Evolutionary conservation across 2,113 vertebrate species (phyloP), one percentile per base, ranked within the genome.

Genomic region (Chionomys nivalis): DNA sequence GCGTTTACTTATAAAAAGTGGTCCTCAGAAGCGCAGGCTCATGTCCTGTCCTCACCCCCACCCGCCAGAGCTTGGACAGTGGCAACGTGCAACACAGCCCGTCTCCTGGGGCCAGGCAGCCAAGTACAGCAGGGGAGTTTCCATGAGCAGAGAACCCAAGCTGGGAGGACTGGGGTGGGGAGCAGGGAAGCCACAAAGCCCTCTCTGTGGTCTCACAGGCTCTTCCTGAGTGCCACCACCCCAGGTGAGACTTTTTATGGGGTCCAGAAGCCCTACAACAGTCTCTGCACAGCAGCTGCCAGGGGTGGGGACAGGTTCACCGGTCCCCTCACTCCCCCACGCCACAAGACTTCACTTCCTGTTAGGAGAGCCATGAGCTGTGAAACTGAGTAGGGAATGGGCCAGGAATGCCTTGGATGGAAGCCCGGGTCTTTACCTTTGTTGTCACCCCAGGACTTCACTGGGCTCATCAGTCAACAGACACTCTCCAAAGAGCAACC

Each of bases 51-150:
- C 33, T 33, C 36, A 26, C 21, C n/a, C 39, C 58, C 6, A 2
- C 23, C 61, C 1, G 0, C 28, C 33, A 44, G 31, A 75, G 55
- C 66, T n/a, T 19, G 17, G 81, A 33, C 23, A 55, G 83, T 77
- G 91, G 70, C 47, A 36, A 82, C 7, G n/a, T 90, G 81, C 77
- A 44, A 82, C 78, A 17, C 1, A 7, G 52, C 63, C 85, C n/a
- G 85, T 96, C 90, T 83, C 88, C 76, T 78, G 72, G 87, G 87
- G 49, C 76, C 63, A 31, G 63, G 55, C 36, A 39, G 81, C 93
- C 94, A 91, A 90, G 93, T 85, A 83, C 93, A 55, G 19, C 49
- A n/a, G 81, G 93, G 86, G 42, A 98, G 65, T 98, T 98, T 98
- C 97, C 97, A 92, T 95, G 92, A 97, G 39, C 87, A 85, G n/a